Evolutionary conservation across 2,113 vertebrate species (phyloP).

Genomic region (Gallinago paraguaiae): DNA sequence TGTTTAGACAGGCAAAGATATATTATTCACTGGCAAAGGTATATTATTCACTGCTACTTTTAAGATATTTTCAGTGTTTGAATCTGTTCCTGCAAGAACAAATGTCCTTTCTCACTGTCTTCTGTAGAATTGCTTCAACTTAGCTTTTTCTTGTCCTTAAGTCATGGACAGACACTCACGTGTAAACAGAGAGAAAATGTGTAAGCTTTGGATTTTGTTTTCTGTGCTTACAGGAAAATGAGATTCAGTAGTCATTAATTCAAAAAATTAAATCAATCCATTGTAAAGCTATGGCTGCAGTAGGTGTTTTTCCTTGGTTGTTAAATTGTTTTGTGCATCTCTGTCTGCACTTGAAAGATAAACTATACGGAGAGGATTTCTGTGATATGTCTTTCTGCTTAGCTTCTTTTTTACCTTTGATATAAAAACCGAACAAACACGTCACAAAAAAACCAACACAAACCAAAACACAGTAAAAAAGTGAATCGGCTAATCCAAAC

Average conservation of each 20-base stretch:
- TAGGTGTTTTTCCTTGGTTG: background rate
- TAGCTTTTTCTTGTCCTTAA: background rate
- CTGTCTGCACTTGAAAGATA: background rate
- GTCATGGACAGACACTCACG: fast-evolving
- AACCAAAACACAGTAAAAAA: background rate
- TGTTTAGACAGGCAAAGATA: conserved; percentile 40
- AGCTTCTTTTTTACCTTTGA: background rate
- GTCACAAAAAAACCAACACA: background rate
- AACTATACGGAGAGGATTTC: background rate
- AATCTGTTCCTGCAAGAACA: background rate
- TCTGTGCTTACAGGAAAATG: background rate
- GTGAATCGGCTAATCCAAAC: background rate
- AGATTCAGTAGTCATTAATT: background rate
- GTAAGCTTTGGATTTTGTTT: background rate
- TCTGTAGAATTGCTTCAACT: background rate
- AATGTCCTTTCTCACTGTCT: background rate
- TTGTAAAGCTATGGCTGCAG: background rate
- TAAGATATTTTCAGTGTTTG: background rate
- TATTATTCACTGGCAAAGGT: conserved; percentile 16
- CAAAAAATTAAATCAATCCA: background rate
- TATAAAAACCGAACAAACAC: too few species aligned
- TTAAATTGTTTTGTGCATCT: background rate
- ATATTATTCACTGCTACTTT: background rate
- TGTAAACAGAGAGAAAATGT: background rate
- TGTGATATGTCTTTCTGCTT: background rate